These are phyloP conservation scores for Cromileptes altivelis DNA, from an alignment of 2,113 vertebrate genomes.

Conservation along the genomic window DNA sequence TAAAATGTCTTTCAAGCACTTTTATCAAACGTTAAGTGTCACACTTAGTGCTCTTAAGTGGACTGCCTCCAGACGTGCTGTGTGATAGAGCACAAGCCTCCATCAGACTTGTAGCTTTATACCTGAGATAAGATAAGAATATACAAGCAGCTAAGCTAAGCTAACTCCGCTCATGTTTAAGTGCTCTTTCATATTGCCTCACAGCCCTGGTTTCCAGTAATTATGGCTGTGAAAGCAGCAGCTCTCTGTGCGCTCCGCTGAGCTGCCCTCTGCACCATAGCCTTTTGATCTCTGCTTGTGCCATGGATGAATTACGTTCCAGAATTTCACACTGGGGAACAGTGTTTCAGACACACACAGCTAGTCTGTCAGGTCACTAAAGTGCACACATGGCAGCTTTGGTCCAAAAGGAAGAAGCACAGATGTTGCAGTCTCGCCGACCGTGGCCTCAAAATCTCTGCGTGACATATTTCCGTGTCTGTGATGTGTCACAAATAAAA, in stretches of 20 bases:
- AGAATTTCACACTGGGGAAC: conserved; percentile 83
- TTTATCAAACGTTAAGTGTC: conserved; percentile 67
- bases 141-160: conserved; percentile 35
- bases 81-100: conserved; percentile 44
- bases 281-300: conserved; percentile 83
- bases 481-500: conserved; percentile 43
- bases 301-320: conserved; percentile 84
- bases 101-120: conserved; percentile 55
- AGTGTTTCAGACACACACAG: conserved; percentile 75
- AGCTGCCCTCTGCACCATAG: conserved; percentile 75
- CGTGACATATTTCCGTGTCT: conserved; percentile 37
- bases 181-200: conserved; percentile 40
- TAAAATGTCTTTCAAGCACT: conserved; percentile 57
- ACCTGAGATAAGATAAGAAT: conserved; percentile 73
- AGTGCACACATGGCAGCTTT: conserved; percentile 66
- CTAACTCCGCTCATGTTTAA: conserved; percentile 44
- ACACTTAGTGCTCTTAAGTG: conserved; percentile 72
- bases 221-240: conserved; percentile 67
- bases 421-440: conserved; percentile 45
- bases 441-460: conserved; percentile 27
- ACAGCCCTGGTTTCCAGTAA: conserved; percentile 65
- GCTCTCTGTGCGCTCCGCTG: conserved; percentile 53
- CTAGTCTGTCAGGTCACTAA: conserved; percentile 72
- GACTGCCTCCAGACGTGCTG: conserved; percentile 56
- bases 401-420: conserved; percentile 49